phyloP scores from a whole-genome alignment of 1,140 invertebrate genomes.

The Aphelenchoides besseyi region DNA sequence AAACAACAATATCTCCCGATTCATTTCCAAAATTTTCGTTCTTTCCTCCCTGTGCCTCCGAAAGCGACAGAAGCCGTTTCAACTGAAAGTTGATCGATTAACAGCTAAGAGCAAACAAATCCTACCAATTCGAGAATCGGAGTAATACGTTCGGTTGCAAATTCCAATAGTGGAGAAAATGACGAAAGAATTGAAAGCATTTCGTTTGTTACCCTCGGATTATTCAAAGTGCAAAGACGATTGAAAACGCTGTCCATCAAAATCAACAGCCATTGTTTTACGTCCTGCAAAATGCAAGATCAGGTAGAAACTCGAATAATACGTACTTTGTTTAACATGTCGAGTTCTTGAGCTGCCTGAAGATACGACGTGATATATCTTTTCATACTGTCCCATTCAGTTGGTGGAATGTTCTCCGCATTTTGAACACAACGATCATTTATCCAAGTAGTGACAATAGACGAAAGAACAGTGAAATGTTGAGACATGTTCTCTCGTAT shows the following conservation, averaged over 20 bases:
- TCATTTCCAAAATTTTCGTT: not conserved
- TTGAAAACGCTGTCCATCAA: constrained; percentile 43
- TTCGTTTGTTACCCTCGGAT: constrained; percentile 33
- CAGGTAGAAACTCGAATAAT: not conserved
- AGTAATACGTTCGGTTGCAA: constrained; percentile 36
- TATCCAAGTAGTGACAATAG: constrained; percentile 43
- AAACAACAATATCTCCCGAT: constrained; percentile 24
- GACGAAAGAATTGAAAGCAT: constrained; percentile 49
- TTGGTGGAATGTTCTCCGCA: constrained; percentile 24
- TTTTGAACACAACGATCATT: constrained; percentile 32
- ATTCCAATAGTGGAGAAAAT: constrained; percentile 45
- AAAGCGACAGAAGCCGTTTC: constrained; percentile 26
- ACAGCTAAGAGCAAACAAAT: not conserved
- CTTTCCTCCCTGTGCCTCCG: not conserved
- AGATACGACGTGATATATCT: constrained; percentile 50
- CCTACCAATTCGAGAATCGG: constrained; percentile 36
- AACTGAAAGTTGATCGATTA: constrained; percentile 25
- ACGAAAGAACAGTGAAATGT: constrained; percentile 38
- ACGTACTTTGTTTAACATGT: constrained; percentile 35
- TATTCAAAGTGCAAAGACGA: constrained; percentile 16
- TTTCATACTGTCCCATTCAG: constrained; percentile 54
- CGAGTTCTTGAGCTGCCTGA: constrained; percentile 29
- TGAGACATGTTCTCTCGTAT: constrained; percentile 31
- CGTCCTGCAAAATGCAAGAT: constrained; percentile 21
- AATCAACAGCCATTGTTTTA: constrained; percentile 28